Evolutionary conservation across 2,888 invertebrate genomes (phyloP).

Genomic region (Thereva nobilitata): DNA sequence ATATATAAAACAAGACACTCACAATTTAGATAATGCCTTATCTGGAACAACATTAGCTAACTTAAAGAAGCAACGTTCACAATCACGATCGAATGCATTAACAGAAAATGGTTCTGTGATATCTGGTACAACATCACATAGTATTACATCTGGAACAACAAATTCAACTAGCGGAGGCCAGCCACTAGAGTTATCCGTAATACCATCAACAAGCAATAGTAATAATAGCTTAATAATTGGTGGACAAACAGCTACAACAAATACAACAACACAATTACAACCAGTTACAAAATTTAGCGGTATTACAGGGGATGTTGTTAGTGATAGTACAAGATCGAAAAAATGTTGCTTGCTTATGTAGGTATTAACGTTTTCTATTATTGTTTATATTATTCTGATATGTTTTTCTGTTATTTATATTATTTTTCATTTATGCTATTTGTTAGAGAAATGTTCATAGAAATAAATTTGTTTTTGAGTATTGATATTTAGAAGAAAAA

Average conservation of each 20-base stretch:
- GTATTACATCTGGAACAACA: slow-evolving; percentile 45
- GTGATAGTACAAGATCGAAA: slow-evolving; percentile 69
- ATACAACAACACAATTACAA: slow-evolving; percentile 51
- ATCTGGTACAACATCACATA: slow-evolving; percentile 50
- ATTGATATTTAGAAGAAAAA: neutral
- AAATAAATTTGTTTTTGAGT: slow-evolving; percentile 6
- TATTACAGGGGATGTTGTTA: slow-evolving; percentile 77
- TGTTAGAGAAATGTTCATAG: slow-evolving; percentile 39
- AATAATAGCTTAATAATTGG: neutral
- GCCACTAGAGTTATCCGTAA: slow-evolving; percentile 56
- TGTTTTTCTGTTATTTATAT: slow-evolving; percentile 41
- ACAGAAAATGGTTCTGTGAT: slow-evolving; percentile 60
- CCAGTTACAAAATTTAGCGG: slow-evolving; percentile 66
- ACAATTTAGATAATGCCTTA: slow-evolving; percentile 47
- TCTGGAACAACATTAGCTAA: slow-evolving; percentile 76
- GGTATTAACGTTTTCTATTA: slow-evolving; percentile 44
- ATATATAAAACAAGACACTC: slow-evolving; percentile 44
- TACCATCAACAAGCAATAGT: slow-evolving; percentile 47
- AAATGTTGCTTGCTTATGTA: slow-evolving; percentile 78
- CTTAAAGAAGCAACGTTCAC: slow-evolving; percentile 88
- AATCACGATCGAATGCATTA: slow-evolving; percentile 66
- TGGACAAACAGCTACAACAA: slow-evolving; percentile 45
- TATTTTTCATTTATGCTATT: slow-evolving; percentile 42
- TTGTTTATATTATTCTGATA: slow-evolving; percentile 41
- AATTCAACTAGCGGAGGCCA: slow-evolving; percentile 58